A percentile compares a stretch with the other conserved stretches of the same genome.
phyloP scores from a whole-genome alignment of 2,797 vertebrate genomes.

The Antennarius maculatus region DNA sequence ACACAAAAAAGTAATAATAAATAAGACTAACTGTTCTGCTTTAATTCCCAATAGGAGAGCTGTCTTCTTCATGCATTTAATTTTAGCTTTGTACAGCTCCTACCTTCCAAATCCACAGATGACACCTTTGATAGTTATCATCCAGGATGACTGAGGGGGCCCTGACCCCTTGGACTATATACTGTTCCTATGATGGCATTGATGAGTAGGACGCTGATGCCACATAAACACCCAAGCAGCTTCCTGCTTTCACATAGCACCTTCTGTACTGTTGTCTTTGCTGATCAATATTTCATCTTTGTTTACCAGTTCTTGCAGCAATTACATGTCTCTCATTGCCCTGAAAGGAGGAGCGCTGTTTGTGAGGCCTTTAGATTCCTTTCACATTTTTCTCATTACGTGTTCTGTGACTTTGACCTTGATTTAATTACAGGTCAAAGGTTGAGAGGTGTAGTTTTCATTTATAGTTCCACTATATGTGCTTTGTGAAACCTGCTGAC shows the following conservation, averaged over 20 bases:
- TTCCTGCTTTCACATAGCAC: slow-evolving; percentile 36
- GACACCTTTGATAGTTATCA: slow-evolving; percentile 61
- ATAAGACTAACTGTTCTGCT: too few relatives aligned
- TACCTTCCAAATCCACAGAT: slow-evolving; percentile 19
- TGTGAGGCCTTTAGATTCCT: not conserved
- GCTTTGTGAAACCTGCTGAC: slow-evolving; percentile 43
- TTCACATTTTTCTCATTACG: slow-evolving; percentile 28
- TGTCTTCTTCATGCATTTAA: not conserved
- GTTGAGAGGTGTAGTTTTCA: slow-evolving; percentile 41
- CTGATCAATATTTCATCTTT: slow-evolving; percentile 67
- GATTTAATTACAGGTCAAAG: slow-evolving; percentile 54
- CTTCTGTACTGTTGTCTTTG: slow-evolving; percentile 31
- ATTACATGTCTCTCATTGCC: slow-evolving; percentile 15
- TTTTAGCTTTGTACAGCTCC: not conserved
- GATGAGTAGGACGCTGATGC: slow-evolving; percentile 54
- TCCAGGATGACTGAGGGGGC: slow-evolving; percentile 39
- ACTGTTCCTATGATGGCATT: slow-evolving; percentile 61
- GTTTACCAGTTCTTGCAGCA: slow-evolving; percentile 34
- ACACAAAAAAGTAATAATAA: too few relatives aligned
- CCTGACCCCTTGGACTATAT: slow-evolving; percentile 31
- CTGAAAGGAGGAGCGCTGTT: slow-evolving; percentile 15
- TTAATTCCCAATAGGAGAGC: too few relatives aligned
- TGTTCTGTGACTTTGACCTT: slow-evolving; percentile 43
- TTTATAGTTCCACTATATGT: slow-evolving; percentile 38
- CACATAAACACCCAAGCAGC: slow-evolving; percentile 40